Evolutionary conservation across 2,797 vertebrate genomes (phyloP), one percentile per base, ranked within the genome.

Genomic region (Chelonia mydas): DNA sequence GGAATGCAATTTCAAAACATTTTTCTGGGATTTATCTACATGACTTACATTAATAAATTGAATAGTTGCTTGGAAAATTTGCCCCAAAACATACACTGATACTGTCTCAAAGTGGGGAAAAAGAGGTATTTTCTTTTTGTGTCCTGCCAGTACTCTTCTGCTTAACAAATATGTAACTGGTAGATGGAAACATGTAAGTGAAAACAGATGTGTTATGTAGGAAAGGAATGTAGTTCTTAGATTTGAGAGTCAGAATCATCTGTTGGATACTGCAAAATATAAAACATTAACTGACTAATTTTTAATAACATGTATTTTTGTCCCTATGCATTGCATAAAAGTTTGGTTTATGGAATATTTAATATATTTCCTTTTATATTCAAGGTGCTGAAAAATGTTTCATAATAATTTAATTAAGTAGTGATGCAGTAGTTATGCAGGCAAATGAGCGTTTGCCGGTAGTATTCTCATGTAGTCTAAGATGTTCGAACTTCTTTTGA

Each of bases 191-290:
- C 86, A 92, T 68, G 1, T 97, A 97, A 97, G 81, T 97, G 96
- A 95, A 97, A 97, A 93, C 96, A 97, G 96, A 97, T 96, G 96
- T 92, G 92, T 93, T 95, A 72, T 93, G 97, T 91, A 89, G 92
- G 84, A 96, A 96, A 96, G 92, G 94, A 97, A 97, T 97, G 95
- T 76, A 93, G 80, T 81, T 85, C 81, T 93, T 84, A 49, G 85
- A 93, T 91, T 93, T 83, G 53, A 53, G 68, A 90, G 86, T 94
- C 81, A 89, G 87, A 95, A 92, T 85, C 33, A 84, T 95, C 85
- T 92, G 84, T 89, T 93, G 83, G 0, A 0, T 92, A 76, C 55
- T 94, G 93, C 74, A 83, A 77, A 96, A 94, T 84, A 55, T 78
- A 95, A 25, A 13, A n/a, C 28, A 47, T 27, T 87, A 77, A 37